Conservation (phyloP, 2,797 vertebrate species). For the Carcharodon carcharias region DNA sequence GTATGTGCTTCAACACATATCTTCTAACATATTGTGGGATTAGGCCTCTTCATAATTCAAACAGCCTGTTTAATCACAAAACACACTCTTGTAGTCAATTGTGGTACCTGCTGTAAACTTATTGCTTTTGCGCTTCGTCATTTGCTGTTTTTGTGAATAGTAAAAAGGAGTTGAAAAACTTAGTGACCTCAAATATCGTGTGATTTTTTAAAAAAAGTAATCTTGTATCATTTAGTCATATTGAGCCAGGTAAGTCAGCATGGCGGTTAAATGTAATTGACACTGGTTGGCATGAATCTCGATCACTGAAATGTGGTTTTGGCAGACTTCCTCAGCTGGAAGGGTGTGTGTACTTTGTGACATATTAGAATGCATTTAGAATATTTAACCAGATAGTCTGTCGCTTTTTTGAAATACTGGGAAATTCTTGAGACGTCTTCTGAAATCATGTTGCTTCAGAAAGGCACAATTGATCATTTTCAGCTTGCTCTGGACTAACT, state of each 20-base stretch:
- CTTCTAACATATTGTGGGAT: neutral
- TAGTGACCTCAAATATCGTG: neutral
- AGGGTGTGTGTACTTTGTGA: neutral
- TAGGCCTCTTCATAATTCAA: slow-evolving; percentile 10
- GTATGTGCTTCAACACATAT: neutral
- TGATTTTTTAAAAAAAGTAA: neutral
- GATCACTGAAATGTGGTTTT: neutral
- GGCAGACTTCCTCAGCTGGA: neutral
- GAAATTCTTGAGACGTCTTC: neutral
- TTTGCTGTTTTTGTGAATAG: neutral
- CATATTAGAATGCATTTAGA: neutral
- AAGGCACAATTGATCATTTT: neutral
- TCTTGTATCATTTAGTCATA: neutral
- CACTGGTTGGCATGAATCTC: neutral
- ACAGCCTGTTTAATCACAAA: neutral
- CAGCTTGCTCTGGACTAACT: neutral
- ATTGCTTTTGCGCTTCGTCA: neutral
- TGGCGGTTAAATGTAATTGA: slow-evolving; percentile 10
- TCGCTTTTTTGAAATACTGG: neutral
- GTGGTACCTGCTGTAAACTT: neutral
- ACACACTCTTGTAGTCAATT: neutral
- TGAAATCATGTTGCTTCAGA: neutral
- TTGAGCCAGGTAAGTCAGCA: neutral
- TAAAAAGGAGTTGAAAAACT: neutral
- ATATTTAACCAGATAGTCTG: neutral